Conservation (phyloP, 2,888 invertebrate genomes). For the Hoplodrina blanda region DNA sequence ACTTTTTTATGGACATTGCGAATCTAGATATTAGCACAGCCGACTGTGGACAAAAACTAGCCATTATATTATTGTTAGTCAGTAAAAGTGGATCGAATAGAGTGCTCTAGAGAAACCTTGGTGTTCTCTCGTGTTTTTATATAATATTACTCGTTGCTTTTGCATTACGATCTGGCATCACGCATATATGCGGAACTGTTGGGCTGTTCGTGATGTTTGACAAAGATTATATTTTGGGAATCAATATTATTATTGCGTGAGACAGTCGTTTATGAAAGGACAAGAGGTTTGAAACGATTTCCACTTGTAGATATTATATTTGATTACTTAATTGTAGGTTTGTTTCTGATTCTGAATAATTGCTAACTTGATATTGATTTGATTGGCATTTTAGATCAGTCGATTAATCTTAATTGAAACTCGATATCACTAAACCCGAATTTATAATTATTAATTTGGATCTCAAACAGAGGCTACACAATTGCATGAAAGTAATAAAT, state of each 20-base stretch:
- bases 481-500: too few species aligned
- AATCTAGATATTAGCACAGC: constrained; percentile 65
- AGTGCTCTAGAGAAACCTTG: constrained; percentile 72
- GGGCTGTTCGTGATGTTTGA: constrained; percentile 50
- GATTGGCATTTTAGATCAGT: neutral
- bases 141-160: constrained; percentile 64
- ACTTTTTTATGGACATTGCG: constrained; percentile 58
- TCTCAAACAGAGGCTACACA: too few species aligned
- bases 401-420: neutral
- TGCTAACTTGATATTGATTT: neutral
- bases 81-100: constrained; percentile 75
- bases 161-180: constrained; percentile 54
- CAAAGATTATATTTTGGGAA: constrained; percentile 56
- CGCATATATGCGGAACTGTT: constrained; percentile 49
- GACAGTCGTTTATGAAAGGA: constrained; percentile 10
- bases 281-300: constrained; percentile 20
- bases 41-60: constrained; percentile 66
- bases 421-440: neutral
- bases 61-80: constrained; percentile 67
- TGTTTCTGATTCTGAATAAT: neutral
- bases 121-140: constrained; percentile 65
- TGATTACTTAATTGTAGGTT: neutral
- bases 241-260: constrained; percentile 48
- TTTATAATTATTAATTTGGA: too few species aligned
- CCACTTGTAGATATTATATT: constrained; percentile 12